Conservation (phyloP, 2,113 vertebrate genomes). For the Scalopus aquaticus region DNA sequence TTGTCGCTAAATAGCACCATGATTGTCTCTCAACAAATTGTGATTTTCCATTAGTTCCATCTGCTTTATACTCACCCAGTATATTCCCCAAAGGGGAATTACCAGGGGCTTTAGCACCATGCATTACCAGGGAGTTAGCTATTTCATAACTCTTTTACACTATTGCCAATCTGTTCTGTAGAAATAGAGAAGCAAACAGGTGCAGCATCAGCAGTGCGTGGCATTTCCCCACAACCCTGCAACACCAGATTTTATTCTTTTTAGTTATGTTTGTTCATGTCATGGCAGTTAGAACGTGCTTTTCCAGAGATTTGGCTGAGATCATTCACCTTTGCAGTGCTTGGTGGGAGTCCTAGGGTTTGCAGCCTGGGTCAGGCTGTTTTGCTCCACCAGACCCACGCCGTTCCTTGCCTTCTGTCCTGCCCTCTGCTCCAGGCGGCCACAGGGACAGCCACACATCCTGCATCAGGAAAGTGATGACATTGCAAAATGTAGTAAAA, state of each 20-base stretch:
- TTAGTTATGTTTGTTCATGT: background rate
- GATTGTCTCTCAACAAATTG: background rate
- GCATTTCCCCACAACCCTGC: background rate
- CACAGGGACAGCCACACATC: background rate
- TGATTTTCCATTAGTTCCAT: background rate
- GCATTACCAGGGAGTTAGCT: background rate
- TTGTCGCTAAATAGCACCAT: background rate
- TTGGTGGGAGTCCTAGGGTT: background rate
- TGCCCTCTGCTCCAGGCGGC: background rate
- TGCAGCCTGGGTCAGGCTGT: background rate
- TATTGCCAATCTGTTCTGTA: background rate
- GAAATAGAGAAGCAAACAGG: background rate
- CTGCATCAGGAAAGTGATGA: constrained; percentile 5
- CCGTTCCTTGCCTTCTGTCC: background rate
- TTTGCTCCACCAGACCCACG: too few relatives aligned
- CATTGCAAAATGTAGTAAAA: constrained; percentile 44
- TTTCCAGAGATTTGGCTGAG: background rate
- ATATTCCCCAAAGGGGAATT: background rate
- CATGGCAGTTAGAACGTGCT: background rate
- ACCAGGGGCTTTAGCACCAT: background rate
- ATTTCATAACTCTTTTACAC: background rate
- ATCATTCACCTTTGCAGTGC: background rate
- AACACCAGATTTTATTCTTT: background rate
- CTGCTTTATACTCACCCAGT: background rate
- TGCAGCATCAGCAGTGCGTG: accelerated